Evolutionary conservation across 2,113 vertebrate genomes (phyloP).

Genomic region (Salvelinus namaycush): DNA sequence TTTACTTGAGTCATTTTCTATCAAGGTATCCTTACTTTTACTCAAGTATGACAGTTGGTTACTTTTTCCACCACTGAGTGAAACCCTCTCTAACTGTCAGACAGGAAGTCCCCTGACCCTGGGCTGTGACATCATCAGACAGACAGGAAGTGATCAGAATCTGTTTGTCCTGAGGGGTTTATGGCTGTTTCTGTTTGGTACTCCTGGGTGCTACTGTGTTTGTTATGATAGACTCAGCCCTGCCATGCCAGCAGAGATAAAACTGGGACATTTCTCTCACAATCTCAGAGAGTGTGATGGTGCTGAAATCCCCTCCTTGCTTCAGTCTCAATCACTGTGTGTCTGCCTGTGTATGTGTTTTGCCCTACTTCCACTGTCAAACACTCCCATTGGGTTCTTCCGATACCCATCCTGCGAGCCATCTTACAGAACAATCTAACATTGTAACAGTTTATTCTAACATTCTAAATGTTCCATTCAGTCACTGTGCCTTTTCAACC

Average conservation of each 20-base stretch:
- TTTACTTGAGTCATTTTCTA: no score
- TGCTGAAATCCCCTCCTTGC: constrained; percentile 2
- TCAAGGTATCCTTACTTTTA: no score
- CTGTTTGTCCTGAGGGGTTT: constrained; percentile 27
- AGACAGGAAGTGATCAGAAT: constrained; percentile 52
- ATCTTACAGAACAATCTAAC: constrained; percentile 73
- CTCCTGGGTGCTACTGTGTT: constrained; percentile 33
- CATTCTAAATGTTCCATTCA: constrained; percentile 51
- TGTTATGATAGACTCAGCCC: constrained; percentile 28
- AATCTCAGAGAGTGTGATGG: neutral
- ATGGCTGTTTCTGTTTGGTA: constrained; percentile 11
- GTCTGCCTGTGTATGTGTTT: neutral
- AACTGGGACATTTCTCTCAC: neutral
- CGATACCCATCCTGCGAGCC: constrained; percentile 3
- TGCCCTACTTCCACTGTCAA: neutral
- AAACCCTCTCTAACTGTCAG: constrained; percentile 38
- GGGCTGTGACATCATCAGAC: constrained; percentile 36
- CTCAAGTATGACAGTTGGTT: no score
- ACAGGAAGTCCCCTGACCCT: constrained; percentile 46
- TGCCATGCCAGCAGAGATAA: neutral
- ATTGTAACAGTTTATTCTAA: constrained; percentile 62
- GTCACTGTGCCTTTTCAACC: constrained; percentile 35
- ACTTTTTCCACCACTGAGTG: no score
- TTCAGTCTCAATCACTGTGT: neutral
- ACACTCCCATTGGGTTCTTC: neutral